Evolutionary conservation across 1,140 invertebrate species (phyloP).

Genomic region (Ceratina australensis): DNA sequence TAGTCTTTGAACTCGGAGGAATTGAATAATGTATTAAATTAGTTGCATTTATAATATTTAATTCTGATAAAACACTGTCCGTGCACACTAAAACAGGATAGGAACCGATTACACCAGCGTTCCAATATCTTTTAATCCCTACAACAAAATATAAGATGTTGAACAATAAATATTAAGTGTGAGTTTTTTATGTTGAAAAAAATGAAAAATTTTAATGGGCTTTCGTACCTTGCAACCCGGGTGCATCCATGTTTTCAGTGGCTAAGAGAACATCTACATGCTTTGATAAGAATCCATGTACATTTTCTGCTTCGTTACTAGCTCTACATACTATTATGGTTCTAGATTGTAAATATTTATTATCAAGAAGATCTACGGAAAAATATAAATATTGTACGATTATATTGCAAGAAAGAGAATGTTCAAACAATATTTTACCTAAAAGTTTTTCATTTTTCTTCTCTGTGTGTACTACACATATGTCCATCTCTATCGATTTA

Average conservation of each 20-base stretch:
- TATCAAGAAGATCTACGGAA: slow-evolving; percentile 60
- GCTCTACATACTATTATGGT: slow-evolving; percentile 71
- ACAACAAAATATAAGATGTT: background rate
- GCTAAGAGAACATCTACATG: slow-evolving; percentile 59
- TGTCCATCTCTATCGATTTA: slow-evolving; percentile 61
- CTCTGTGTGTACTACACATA: slow-evolving; percentile 53
- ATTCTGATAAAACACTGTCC: slow-evolving; percentile 70
- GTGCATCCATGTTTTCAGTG: slow-evolving; percentile 64
- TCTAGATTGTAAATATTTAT: slow-evolving; percentile 50
- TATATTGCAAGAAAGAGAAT: background rate
- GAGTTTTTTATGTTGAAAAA: background rate
- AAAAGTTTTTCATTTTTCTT: slow-evolving; percentile 64
- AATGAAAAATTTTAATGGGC: background rate
- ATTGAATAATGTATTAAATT: slow-evolving; percentile 77
- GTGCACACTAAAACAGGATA: slow-evolving; percentile 75
- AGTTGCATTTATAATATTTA: slow-evolving; percentile 71
- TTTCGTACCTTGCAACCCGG: slow-evolving; percentile 57
- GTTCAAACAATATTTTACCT: slow-evolving; percentile 45
- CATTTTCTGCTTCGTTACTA: slow-evolving; percentile 64
- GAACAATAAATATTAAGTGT: background rate
- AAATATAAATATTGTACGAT: slow-evolving; percentile 5
- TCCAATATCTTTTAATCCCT: slow-evolving; percentile 69
- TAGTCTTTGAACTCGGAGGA: slow-evolving; percentile 63
- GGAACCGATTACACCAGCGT: slow-evolving; percentile 57
- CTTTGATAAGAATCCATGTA: slow-evolving; percentile 63